phyloP scores from a whole-genome alignment of 2,797 vertebrate genomes.

The Enteromius thamalakanensis region DNA sequence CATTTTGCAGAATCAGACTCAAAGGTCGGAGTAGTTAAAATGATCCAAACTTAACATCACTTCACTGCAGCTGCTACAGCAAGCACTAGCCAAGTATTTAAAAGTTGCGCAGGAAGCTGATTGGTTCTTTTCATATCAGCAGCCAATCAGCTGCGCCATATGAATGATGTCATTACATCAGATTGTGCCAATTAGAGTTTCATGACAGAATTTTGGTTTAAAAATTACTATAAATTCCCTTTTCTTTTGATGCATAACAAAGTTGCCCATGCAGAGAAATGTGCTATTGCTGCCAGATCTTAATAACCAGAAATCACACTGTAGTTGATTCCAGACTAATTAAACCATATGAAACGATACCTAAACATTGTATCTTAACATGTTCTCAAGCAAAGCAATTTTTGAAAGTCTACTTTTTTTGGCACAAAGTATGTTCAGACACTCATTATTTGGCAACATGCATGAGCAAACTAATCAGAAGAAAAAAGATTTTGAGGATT shows the following conservation, averaged over 20 bases:
- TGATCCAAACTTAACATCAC: too few relatives aligned
- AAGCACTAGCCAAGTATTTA: not conserved
- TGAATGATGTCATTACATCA: too few relatives aligned
- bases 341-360: not conserved
- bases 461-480: not conserved
- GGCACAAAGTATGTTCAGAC: not conserved
- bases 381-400: not conserved
- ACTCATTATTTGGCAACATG: not conserved
- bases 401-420: not conserved
- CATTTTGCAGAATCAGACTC: too few relatives aligned
- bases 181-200: not conserved
- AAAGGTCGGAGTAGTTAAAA: too few relatives aligned
- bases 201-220: not conserved
- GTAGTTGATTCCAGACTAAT: not conserved
- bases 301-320: not conserved
- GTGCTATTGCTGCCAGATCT: not conserved
- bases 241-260: too few relatives aligned
- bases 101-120: not conserved
- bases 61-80: too few relatives aligned
- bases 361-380: not conserved
- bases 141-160: not conserved
- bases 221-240: too few relatives aligned
- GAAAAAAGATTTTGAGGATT: not conserved
- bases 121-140: not conserved
- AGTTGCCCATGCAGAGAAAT: not conserved